Base-by-base conservation (phyloP, 2,113 vertebrate species). In the Hystrix cristata region DNA sequence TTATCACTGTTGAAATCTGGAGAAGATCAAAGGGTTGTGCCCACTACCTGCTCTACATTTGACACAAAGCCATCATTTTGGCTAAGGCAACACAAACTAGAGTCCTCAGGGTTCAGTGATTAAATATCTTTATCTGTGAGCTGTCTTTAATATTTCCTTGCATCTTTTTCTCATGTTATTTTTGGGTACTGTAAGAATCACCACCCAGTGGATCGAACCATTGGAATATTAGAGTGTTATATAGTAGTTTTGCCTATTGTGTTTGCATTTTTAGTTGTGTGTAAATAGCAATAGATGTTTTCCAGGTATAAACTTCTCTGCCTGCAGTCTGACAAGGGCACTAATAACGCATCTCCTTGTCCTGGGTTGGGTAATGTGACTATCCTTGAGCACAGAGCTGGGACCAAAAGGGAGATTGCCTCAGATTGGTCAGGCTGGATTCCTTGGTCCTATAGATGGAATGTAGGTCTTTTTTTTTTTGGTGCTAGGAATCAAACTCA, bases 211-310 rank as follows among this genome's bases (percentile, higher is more conserved):
- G 16, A 16, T 43, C 82, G 38, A 15, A 67, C 43, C 38, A 29
- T 81, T 79, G 14, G 93, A 85, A 83, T 86, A 83, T 86, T 86
- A 67, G 62, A 78, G 59, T 90, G 34, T 34, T 72, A 1, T 84
- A 7, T 79, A 64, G 64, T 91, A 67, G 93, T 87, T 57, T 87
- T 85, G 11, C 48, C 29, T 87, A 51, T 8, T 57, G 0, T 87
- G 7, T 95, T 95, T 95, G 16, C 34, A 8, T 80, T 87, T 93
- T 96, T 19, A 89, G 31, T 95, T 60, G 59, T 48, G 69, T 71
- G 1, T 86, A 69, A 90, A 62, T 29, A 62, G 38, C 46, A 51
- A 48, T 72, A 80, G 14, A 11, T 15, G 18, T 38, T 91, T 87
- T 84, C 60, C 5, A 43, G 25, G 15, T 82, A 25, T 64, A 38